phyloP scores from a whole-genome alignment of 2,888 invertebrate genomes.

The Ochropacha duplaris region DNA sequence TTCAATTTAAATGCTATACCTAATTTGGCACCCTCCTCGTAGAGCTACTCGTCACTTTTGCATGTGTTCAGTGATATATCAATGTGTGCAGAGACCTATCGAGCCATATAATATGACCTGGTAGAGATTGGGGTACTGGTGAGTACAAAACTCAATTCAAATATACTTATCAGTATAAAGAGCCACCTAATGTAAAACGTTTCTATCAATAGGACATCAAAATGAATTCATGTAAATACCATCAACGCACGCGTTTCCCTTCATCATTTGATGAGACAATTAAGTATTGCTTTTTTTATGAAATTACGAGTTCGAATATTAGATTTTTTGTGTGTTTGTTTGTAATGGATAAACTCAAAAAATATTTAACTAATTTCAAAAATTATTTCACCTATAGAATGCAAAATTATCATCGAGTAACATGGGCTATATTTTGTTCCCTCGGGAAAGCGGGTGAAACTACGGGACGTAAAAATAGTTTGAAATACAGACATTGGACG shows the following conservation, averaged over 20 bases:
- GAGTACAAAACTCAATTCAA: neutral
- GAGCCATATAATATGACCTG: neutral
- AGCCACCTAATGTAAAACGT: neutral
- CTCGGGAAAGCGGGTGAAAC: too few species aligned
- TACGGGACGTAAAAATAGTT: too few species aligned
- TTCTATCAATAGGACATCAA: neutral
- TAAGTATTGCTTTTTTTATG: too few species aligned
- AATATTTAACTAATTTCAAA: too few species aligned
- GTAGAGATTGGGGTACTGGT: neutral
- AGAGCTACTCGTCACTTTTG: slow-evolving; percentile 16
- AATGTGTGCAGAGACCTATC: slow-evolving; percentile 4
- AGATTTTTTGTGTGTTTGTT: too few species aligned
- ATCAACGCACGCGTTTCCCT: neutral
- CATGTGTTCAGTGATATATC: slow-evolving; percentile 18
- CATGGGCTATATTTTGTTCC: too few species aligned
- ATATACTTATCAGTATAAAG: neutral
- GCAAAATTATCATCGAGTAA: too few species aligned
- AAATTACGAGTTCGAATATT: too few species aligned
- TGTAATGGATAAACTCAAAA: too few species aligned
- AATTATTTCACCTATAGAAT: too few species aligned
- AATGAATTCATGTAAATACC: neutral
- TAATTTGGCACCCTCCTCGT: slow-evolving; percentile 54
- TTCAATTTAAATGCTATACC: slow-evolving; percentile 76
- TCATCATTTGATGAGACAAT: neutral
- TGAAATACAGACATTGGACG: too few species aligned